Percentiles rank a stretch among this genome's conserved stretches.
phyloP scores from a whole-genome alignment of 2,797 vertebrate species.

The Trachops cirrhosus region DNA sequence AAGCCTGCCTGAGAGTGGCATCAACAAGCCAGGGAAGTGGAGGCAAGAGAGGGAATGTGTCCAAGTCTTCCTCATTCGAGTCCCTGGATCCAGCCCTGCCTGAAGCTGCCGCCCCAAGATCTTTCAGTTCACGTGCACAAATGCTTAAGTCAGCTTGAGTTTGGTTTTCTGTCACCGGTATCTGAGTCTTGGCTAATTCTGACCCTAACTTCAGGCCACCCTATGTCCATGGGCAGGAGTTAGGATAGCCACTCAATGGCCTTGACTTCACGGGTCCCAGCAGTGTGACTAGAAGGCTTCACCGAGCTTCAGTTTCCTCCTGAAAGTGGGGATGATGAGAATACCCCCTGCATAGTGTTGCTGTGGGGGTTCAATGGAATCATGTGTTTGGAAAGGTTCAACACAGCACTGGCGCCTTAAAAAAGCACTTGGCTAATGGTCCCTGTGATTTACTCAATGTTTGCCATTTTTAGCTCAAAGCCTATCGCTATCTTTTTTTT shows the following conservation, averaged over 20 bases:
- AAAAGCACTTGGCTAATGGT: not conserved
- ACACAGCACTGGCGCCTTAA: no score
- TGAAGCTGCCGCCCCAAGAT: not conserved
- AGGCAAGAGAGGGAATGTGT: not conserved
- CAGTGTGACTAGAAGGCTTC: not conserved
- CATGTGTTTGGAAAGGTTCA: not conserved
- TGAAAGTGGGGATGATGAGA: not conserved
- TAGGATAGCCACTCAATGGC: not conserved
- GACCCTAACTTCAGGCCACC: not conserved
- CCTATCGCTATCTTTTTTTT: not conserved
- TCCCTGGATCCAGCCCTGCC: not conserved
- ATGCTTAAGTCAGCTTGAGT: not conserved
- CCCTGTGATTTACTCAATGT: not conserved
- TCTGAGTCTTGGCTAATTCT: not conserved
- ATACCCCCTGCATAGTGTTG: not conserved
- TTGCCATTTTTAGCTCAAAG: not conserved
- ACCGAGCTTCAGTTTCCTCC: not conserved
- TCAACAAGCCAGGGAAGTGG: not conserved
- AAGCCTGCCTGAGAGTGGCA: not conserved
- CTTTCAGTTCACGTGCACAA: not conserved
- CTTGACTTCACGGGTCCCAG: not conserved
- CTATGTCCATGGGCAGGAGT: not conserved
- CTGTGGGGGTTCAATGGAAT: not conserved
- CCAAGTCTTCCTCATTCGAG: not conserved
- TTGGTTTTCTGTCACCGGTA: not conserved